A percentile compares a stretch with the other conserved stretches of the same genome.
These are phyloP conservation scores for Harpalus rubripes DNA, from an alignment of 2,888 invertebrate species.

Conservation along the genomic window DNA sequence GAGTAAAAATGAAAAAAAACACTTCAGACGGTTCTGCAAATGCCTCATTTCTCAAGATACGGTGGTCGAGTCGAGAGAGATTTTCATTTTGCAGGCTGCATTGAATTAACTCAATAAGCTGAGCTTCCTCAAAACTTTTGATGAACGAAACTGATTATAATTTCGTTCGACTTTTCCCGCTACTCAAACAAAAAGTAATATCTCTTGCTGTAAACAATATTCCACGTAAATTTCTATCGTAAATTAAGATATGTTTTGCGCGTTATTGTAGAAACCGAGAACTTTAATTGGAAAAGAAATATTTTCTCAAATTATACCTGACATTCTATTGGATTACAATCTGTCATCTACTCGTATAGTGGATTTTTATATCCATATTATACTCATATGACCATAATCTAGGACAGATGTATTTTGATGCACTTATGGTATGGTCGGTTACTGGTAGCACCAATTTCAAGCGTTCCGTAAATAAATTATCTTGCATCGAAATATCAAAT, in stretches of 20 bases:
- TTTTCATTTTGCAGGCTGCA: conserved; percentile 17
- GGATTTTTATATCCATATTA: too few species aligned
- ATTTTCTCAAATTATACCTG: background rate
- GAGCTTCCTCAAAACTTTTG: conserved; percentile 35
- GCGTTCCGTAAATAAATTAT: too few species aligned
- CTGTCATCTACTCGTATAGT: too few species aligned
- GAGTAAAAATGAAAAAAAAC: conserved; percentile 15
- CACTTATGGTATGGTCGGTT: too few species aligned
- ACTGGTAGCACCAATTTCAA: too few species aligned
- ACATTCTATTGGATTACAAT: background rate
- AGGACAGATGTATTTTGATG: too few species aligned
- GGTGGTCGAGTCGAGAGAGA: background rate
- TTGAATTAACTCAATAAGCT: conserved; percentile 51
- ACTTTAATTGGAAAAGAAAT: background rate
- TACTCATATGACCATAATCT: too few species aligned
- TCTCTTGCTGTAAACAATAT: conserved; percentile 12
- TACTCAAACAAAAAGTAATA: conserved; percentile 37
- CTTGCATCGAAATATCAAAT: too few species aligned
- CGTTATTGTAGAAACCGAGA: background rate
- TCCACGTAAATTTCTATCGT: conserved; percentile 1
- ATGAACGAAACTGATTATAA: conserved; percentile 46
- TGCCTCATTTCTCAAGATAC: conserved; percentile 9
- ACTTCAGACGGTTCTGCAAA: conserved; percentile 16
- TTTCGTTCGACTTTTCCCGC: conserved; percentile 24
- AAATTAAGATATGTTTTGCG: background rate